These are phyloP conservation scores for Distichodus sexfasciatus DNA, from an alignment of 2,797 vertebrate genomes.

Conservation along the genomic window DNA sequence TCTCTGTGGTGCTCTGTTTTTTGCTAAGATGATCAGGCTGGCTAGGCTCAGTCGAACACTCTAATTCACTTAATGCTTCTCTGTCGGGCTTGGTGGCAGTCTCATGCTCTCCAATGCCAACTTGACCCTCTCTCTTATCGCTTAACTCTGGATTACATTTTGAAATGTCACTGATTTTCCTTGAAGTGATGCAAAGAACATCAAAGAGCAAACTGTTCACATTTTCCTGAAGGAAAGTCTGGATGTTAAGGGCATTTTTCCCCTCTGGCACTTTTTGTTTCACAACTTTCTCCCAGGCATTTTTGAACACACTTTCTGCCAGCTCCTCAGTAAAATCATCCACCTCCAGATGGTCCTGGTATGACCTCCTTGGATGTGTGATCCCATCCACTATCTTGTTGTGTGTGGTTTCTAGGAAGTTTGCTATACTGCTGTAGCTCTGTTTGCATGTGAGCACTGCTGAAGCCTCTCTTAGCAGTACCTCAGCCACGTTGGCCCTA, in stretches of 20 bases:
- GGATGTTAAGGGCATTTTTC: constrained; percentile 67
- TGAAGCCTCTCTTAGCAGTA: constrained; percentile 83
- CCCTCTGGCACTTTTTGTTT: constrained; percentile 71
- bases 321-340: constrained; percentile 86
- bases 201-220: constrained; percentile 85
- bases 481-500: constrained; percentile 82
- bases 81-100: constrained; percentile 55
- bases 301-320: constrained; percentile 83
- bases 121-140: constrained; percentile 58
- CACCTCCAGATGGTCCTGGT: constrained; percentile 69
- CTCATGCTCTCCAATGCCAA: constrained; percentile 53
- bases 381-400: constrained; percentile 82
- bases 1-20: constrained; percentile 57
- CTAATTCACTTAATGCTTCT: constrained; percentile 57
- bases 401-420: constrained; percentile 84
- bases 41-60: constrained; percentile 53
- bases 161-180: constrained; percentile 82
- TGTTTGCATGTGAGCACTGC: constrained; percentile 79
- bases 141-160: constrained; percentile 65
- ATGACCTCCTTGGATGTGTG: constrained; percentile 73
- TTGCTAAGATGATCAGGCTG: constrained; percentile 53
- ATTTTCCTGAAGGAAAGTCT: constrained; percentile 79
- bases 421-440: constrained; percentile 76
- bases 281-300: constrained; percentile 83
- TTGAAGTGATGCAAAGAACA: constrained; percentile 83